Conservation (phyloP, 2,797 vertebrate species). For the Sylvia borin region DNA sequence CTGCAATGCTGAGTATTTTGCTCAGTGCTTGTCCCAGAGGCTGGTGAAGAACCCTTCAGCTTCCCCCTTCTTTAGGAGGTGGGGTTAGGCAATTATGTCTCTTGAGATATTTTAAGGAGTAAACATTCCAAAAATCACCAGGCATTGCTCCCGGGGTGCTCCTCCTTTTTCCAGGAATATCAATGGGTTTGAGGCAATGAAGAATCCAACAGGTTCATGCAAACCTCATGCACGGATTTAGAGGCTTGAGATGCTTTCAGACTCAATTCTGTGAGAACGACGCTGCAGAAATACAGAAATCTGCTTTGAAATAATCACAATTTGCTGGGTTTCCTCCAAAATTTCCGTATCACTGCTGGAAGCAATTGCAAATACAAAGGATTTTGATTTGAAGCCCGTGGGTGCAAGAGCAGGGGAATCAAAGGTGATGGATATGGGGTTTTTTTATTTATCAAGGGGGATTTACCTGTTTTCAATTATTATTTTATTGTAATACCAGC, state of each 20-base stretch:
- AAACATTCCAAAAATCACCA: background rate
- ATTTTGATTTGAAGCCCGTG: background rate
- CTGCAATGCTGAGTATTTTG: background rate
- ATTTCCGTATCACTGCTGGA: fast-evolving
- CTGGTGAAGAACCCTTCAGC: background rate
- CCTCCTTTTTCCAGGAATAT: background rate
- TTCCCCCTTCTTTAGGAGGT: background rate
- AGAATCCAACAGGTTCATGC: background rate
- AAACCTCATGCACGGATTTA: background rate
- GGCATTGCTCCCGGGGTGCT: background rate
- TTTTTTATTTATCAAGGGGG: background rate
- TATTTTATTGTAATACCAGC: background rate
- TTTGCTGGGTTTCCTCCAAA: background rate
- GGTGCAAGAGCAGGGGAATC: background rate
- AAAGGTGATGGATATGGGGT: background rate
- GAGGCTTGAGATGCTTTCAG: background rate
- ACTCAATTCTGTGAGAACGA: background rate
- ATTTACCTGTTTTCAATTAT: background rate
- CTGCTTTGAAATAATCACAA: background rate
- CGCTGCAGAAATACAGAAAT: background rate
- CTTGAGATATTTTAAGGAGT: background rate
- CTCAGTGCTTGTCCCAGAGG: background rate
- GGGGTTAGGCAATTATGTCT: background rate
- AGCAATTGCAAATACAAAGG: background rate
- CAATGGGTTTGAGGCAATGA: background rate